A percentile compares a stretch with the other conserved stretches of the same genome.
phyloP scores from a whole-genome alignment of 2,888 invertebrate genomes.

The Eretmocerus hayati region DNA sequence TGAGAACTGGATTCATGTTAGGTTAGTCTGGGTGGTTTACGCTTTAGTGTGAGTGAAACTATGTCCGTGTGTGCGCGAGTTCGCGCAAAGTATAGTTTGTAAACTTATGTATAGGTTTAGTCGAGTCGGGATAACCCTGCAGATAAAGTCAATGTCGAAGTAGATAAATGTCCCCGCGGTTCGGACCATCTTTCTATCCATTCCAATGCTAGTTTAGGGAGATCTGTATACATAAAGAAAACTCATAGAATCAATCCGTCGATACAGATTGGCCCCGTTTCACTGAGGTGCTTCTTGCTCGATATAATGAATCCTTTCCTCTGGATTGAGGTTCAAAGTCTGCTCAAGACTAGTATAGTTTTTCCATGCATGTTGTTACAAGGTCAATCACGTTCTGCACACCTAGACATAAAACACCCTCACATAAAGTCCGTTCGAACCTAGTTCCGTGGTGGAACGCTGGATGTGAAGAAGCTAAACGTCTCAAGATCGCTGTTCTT shows the following conservation, averaged over 20 bases:
- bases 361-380: background rate
- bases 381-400: background rate
- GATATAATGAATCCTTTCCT: background rate
- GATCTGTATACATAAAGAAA: background rate
- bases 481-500: slow-evolving; percentile 8
- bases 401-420: background rate
- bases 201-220: background rate
- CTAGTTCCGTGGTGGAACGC: background rate
- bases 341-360: background rate
- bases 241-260: background rate
- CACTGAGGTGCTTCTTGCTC: background rate
- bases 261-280: background rate
- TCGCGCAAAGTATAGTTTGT: too few relatives aligned
- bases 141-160: background rate
- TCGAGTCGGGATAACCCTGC: too few relatives aligned
- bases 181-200: slow-evolving; percentile 1
- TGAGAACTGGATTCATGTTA: too few relatives aligned
- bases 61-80: too few relatives aligned
- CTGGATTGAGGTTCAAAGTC: background rate
- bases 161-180: slow-evolving; percentile 1
- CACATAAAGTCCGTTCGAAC: background rate
- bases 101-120: too few relatives aligned
- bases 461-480: slow-evolving; percentile 11
- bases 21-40: too few relatives aligned
- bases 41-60: too few relatives aligned